Base-by-base conservation (phyloP, 2,797 vertebrate species). In the Enteromius treurensis region DNA sequence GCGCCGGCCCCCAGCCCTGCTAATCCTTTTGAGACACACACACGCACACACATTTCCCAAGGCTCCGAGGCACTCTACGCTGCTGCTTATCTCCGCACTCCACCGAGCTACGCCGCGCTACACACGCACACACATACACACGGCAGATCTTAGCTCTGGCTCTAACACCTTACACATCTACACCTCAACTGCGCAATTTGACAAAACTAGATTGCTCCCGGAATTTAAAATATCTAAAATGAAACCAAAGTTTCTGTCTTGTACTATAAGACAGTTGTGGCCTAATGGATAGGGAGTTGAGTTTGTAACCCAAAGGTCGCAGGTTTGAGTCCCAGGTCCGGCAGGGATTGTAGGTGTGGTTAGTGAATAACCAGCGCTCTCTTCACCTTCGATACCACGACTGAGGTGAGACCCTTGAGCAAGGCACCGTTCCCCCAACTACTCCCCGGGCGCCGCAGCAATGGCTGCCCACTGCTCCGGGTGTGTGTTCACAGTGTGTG, bases 1-100 rank as follows among this genome's bases (percentile, higher is more conserved):
- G 80, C 90, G 65, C 67, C 88, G 88, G 88, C 90, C 88, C 84
- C 81, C 80, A 71, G 84, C 83, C 81, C 86, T 79, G 83, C 88
- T 89, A 88, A 88, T 88, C 88, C 86, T 87, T 87, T 80, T 68
- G 82, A 87, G 81, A 88, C 85, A 74, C 84, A 77, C 83, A 80
- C 84, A 86, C 80, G 26, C 80, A 82, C 68, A 80, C 85, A 77
- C 85, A 87, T 79, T 67, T 84, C 86, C 76, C 86, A 77, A 69
- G 42, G 74, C 83, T 65, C 80, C 3, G 65, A 86, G 86, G 83
- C 69, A 62, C 84, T 64, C 84, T 55, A 80, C 45, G 62, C 77
- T 87, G 85, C 83, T 88, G 81, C 88, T 88, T 88, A 88, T 89
- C 87, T 87, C 74, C 53, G 77, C 86, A 84, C 86, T 82, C 68